Base-by-base conservation (phyloP, 2,888 invertebrate genomes). In the Volucella bombylans region DNA sequence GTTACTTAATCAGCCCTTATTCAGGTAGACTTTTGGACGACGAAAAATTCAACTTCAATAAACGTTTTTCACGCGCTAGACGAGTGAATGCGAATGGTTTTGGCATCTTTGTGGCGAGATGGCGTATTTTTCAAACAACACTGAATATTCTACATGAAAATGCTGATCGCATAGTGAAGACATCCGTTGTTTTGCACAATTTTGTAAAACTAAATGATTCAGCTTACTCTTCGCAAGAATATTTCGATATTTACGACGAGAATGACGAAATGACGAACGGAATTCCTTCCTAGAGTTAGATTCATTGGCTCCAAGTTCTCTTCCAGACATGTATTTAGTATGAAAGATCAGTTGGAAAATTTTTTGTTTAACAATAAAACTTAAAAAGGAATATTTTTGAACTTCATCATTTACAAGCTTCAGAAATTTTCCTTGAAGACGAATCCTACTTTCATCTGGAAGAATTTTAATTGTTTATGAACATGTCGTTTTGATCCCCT, bases 31-130 rank as follows among this genome's bases (percentile, higher is more conserved):
- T 59, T 18, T 59, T 45, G 9, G 43, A 23, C 14, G 15, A 12
- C 10, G 59, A 59, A 10, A 59, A 41, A 11, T 4, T 10, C 9
- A 59, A 59, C 15, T 43, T 59, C 8, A 59, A 43, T 41, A 59
- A 41, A 0, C 15, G 59, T 15, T 15, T 43, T 10, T 59, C 59
- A 10, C 59, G 57, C 10, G 57, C 39, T 38, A 57, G 18, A 50
- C 50, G 18, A 18, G 18, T 18, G 18, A 18, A 18, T 18, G 1
- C 1, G 18, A n/a, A n/a, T n/a, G 6, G 4, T 4, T 47, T 12
- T 47, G 4, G 11, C n/a, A 6, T 11, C n/a, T 47, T 47, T 11
- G 12, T 11, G 12, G 6, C 47, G 12, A 2, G 12, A 47, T 47
- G 47, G 47, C 11, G 4, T n/a, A 47, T 18, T 18, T 1, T 18